These are phyloP conservation scores for Eufriesea mexicana DNA, from an alignment of 1,140 invertebrate genomes.

Conservation along the genomic window DNA sequence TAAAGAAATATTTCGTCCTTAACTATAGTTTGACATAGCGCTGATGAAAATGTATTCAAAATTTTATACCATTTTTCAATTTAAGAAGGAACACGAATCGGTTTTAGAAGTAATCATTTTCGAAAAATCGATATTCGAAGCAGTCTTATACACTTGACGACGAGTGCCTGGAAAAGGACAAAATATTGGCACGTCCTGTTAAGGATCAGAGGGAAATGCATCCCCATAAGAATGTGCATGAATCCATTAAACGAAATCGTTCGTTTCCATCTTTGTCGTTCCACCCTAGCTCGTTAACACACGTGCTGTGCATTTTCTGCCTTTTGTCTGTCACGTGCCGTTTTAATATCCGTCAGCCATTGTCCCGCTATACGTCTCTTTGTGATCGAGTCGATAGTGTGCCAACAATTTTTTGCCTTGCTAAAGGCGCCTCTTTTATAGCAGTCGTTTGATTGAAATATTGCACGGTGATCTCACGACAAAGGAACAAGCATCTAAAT, in stretches of 20 bases:
- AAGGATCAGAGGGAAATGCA: background rate
- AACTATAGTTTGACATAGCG: no score
- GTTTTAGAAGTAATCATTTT: no score
- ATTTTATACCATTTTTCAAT: no score
- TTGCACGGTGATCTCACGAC: background rate
- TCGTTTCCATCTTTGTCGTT: constrained; percentile 55
- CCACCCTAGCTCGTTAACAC: constrained; percentile 68
- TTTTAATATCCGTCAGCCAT: constrained; percentile 75
- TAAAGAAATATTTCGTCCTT: no score
- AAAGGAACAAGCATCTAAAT: no score
- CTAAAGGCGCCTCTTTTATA: background rate
- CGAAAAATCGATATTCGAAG: background rate
- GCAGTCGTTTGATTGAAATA: background rate
- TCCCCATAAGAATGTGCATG: background rate
- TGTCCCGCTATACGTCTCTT: constrained; percentile 62
- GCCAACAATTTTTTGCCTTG: constrained; percentile 62
- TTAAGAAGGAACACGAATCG: no score
- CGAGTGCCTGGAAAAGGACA: no score
- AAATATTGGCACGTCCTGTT: background rate
- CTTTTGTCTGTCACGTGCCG: constrained; percentile 77
- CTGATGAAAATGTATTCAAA: no score
- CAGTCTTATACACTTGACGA: no score
- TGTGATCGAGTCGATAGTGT: constrained; percentile 30
- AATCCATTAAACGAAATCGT: constrained; percentile 64
- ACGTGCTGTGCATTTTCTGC: constrained; percentile 76